Percentiles rank a stretch among this genome's conserved stretches.
Conservation (phyloP, 2,113 vertebrate species). For the Plecturocebus donacophilus region DNA sequence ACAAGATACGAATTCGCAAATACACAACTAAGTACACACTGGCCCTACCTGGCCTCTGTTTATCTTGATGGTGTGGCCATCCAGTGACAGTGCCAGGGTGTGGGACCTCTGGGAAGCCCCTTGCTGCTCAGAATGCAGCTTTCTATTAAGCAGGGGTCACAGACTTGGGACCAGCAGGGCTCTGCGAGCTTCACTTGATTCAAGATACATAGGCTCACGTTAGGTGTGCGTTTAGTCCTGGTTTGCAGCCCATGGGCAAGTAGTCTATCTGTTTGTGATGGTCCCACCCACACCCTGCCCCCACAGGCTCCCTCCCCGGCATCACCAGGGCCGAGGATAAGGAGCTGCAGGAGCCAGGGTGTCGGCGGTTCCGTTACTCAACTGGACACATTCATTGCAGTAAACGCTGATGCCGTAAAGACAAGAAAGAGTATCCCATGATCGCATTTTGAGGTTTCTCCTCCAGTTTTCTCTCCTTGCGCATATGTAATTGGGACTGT, state of each 20-base stretch:
- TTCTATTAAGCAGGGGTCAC: background rate
- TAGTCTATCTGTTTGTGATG: no score
- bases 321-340: background rate
- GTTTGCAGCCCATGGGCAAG: background rate
- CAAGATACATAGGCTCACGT: accelerated
- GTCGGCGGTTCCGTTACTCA: background rate
- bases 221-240: no score
- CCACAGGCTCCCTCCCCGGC: background rate
- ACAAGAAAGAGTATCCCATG: no score
- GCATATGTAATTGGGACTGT: background rate
- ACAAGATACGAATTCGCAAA: background rate
- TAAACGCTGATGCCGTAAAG: accelerated
- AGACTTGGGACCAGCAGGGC: background rate
- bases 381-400: accelerated
- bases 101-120: background rate
- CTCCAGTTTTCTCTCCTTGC: background rate
- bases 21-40: background rate
- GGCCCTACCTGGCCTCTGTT: background rate
- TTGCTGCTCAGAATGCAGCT: accelerated
- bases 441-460: background rate
- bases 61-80: accelerated
- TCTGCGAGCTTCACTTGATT: no score
- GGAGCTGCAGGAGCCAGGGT: background rate
- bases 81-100: accelerated
- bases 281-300: background rate